These are phyloP conservation scores for Gila orcuttii DNA, from an alignment of 2,113 vertebrate species.

Conservation along the genomic window DNA sequence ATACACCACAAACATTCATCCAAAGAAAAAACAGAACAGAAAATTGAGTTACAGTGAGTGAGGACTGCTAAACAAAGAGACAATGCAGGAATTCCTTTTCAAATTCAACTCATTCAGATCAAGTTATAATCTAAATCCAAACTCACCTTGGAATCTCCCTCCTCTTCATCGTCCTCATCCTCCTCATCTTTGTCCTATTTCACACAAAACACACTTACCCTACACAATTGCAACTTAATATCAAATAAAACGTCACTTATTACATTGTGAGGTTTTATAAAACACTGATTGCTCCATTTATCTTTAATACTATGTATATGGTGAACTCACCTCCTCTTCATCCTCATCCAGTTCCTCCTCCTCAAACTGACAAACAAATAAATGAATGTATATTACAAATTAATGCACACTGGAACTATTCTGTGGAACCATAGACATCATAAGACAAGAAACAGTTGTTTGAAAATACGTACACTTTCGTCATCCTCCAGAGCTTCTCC, in stretches of 20 bases:
- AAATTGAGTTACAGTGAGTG: constrained; percentile 9
- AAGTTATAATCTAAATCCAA: background rate
- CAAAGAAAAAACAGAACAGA: constrained; percentile 1
- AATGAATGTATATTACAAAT: background rate
- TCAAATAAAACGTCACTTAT: background rate
- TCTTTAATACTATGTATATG: background rate
- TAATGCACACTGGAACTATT: background rate
- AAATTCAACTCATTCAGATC: background rate
- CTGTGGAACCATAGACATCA: background rate
- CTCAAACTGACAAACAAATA: constrained; percentile 84
- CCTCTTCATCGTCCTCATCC: constrained; percentile 88
- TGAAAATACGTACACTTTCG: constrained; percentile 84
- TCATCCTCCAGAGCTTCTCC: constrained; percentile 96
- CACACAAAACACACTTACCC: constrained; percentile 51
- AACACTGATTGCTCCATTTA: background rate
- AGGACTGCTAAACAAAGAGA: background rate
- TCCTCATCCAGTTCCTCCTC: constrained; percentile 92
- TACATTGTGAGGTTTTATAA: background rate
- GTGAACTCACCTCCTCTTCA: constrained; percentile 90
- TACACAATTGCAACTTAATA: background rate
- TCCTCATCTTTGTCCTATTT: constrained; percentile 92
- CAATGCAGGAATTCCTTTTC: background rate
- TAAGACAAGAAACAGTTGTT: background rate
- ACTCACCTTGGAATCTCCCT: constrained; percentile 86
- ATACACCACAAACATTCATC: constrained; percentile 23